Conservation (phyloP, 2,797 vertebrate genomes). For the Mormyrops boulengeri region DNA sequence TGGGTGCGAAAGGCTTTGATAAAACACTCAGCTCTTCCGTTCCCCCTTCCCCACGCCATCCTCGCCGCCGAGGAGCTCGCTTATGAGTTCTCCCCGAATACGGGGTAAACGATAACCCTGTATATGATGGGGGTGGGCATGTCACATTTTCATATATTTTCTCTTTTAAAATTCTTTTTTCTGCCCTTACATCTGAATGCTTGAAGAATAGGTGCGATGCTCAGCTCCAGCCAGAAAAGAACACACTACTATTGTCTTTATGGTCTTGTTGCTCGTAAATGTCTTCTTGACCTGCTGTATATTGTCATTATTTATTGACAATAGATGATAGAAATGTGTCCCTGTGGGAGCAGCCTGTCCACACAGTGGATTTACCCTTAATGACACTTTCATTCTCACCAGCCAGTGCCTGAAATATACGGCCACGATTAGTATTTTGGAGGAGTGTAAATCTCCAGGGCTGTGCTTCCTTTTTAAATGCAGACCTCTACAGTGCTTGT, state of each 20-base stretch:
- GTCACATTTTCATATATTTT: neutral
- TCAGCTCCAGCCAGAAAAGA: neutral
- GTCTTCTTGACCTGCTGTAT: neutral
- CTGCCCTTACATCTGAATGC: neutral
- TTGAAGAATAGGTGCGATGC: neutral
- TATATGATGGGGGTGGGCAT: neutral
- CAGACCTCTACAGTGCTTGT: neutral
- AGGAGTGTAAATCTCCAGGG: neutral
- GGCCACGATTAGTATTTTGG: neutral
- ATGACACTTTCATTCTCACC: neutral
- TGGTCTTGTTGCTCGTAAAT: neutral
- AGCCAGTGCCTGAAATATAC: neutral
- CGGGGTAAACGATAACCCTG: no score
- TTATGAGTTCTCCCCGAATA: neutral
- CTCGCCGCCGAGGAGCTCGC: neutral
- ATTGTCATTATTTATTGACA: neutral
- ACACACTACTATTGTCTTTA: neutral
- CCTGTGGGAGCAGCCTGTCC: neutral
- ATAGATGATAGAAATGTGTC: neutral
- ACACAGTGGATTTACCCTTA: neutral
- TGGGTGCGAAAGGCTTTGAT: constrained; percentile 25
- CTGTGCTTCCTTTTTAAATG: neutral
- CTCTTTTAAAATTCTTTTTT: neutral
- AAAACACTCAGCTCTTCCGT: constrained; percentile 20
- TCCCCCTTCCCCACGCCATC: neutral